Percentiles rank a stretch among this genome's conserved stretches.
Evolutionary conservation across 2,113 vertebrate species (phyloP).

Genomic region (Phoxinus phoxinus): DNA sequence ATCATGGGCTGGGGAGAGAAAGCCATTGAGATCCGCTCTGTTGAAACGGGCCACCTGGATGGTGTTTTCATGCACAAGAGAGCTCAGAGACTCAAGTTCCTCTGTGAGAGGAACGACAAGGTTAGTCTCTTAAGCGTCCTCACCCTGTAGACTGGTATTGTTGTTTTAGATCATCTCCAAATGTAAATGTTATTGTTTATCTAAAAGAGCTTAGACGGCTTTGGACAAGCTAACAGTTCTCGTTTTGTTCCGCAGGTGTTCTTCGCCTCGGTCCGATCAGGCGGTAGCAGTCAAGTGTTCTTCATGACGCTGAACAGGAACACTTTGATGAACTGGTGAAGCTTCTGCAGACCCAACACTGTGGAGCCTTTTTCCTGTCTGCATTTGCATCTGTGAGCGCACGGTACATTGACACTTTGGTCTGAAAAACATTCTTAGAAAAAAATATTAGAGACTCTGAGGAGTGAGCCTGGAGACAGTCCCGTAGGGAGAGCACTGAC

Average conservation of each 20-base stretch:
- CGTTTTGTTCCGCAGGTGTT: constrained; percentile 83
- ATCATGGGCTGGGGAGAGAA: constrained; percentile 99
- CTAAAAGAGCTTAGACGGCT: neutral
- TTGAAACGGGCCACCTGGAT: constrained; percentile 97
- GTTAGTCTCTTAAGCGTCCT: constrained; percentile 68
- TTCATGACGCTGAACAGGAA: constrained; percentile 99
- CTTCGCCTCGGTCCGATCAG: constrained; percentile 96
- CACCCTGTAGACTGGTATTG: neutral
- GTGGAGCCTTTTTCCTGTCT: constrained; percentile 53
- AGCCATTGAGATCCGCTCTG: constrained; percentile 98
- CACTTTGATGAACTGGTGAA: constrained; percentile 99
- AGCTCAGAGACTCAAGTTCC: constrained; percentile 98
- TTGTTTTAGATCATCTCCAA: neutral
- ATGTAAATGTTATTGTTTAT: neutral
- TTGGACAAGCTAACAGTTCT: neutral
- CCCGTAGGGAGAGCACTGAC: constrained; percentile 45
- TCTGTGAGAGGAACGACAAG: constrained; percentile 99
- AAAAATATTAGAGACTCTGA: constrained; percentile 12
- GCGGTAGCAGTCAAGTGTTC: constrained; percentile 98
- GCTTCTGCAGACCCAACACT: constrained; percentile 58
- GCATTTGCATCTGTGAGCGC: constrained; percentile 25
- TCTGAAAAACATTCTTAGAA: neutral
- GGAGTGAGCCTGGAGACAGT: constrained; percentile 32
- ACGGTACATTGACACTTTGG: constrained; percentile 11
- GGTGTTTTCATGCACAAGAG: constrained; percentile 99